Evolutionary conservation across 2,888 invertebrate genomes (phyloP), one percentile per base, ranked within the genome.

Genomic region (Ophonus ardosiacus): DNA sequence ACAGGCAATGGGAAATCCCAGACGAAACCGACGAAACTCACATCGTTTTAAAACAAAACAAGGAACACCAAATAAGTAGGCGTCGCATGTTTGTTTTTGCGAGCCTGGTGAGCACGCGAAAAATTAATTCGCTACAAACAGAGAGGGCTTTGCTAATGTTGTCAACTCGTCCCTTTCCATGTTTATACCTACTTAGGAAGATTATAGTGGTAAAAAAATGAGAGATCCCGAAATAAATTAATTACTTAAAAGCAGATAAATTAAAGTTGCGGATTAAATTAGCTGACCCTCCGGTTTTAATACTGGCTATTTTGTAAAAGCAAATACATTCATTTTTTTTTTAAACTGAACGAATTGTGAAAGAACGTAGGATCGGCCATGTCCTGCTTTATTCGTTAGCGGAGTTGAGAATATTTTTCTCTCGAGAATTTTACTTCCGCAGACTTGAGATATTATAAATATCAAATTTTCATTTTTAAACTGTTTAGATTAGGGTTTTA

Each of bases 51-150:
- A 15, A 68, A 31, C 38, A 68, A 68, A 21, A 68, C 24, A 68
- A 68, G 24, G 43, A 76, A 76, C 43, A 56, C 76, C 51, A 76
- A 76, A 76, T n/a, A 18, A 76, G 76, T 76, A 76, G 76, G 76
- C 76, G 76, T 76, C 15, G 76, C 18, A 18, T 7, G 24, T 76
- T 76, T 76, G 76, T 76, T 76, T 76, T 76, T 38, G 38, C 68
- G 38, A 38, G 68, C 24, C 6, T 31, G 68, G 18, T 8, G 63
- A 24, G n/a, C 63, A 24, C 63, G 31, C 68, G 68, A 68, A 68
- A 68, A 68, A 68, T 68, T 68, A 68, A 68, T 68, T 68, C 38
- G 31, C 31, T 68, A n/a, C n/a, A 63, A 63, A 24, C 63, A 63
- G 63, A 63, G 63, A 63, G 13, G 24, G 63, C 63, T 51, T 51